These are phyloP conservation scores for Mormyrus lacerda DNA, from an alignment of 2,113 vertebrate species.

Conservation along the genomic window DNA sequence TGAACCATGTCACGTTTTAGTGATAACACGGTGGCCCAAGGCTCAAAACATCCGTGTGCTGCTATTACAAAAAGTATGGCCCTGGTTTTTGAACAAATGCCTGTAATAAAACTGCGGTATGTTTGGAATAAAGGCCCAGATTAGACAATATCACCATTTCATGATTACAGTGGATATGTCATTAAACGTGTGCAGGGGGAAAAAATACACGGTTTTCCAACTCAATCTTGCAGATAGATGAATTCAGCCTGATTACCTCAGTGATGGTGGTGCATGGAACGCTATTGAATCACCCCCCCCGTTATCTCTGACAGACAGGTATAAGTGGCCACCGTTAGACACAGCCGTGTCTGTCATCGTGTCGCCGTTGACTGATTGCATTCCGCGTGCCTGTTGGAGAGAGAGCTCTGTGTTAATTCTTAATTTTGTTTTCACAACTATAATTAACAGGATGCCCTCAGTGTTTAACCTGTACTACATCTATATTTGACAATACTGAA, in stretches of 20 bases:
- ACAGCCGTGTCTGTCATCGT: constrained; percentile 4
- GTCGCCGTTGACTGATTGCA: background rate
- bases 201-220: background rate
- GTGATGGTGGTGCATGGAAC: background rate
- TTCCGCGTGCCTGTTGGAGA: background rate
- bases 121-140: background rate
- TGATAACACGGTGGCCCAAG: background rate
- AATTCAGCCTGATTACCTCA: background rate
- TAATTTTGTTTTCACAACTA: constrained; percentile 15
- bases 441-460: constrained; percentile 3
- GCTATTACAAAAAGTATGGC: constrained; percentile 19
- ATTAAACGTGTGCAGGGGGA: background rate
- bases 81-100: background rate
- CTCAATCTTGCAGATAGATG: background rate
- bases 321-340: constrained; percentile 16
- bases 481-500: background rate
- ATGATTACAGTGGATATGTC: constrained; percentile 2
- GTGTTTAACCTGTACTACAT: background rate
- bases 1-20: background rate
- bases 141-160: background rate
- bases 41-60: constrained; percentile 23
- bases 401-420: background rate
- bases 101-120: background rate
- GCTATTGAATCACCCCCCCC: background rate
- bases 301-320: constrained; percentile 16